A percentile compares a stretch with the other conserved stretches of the same genome.
Conservation (phyloP, 2,797 vertebrate genomes). For the Microchirus variegatus region DNA sequence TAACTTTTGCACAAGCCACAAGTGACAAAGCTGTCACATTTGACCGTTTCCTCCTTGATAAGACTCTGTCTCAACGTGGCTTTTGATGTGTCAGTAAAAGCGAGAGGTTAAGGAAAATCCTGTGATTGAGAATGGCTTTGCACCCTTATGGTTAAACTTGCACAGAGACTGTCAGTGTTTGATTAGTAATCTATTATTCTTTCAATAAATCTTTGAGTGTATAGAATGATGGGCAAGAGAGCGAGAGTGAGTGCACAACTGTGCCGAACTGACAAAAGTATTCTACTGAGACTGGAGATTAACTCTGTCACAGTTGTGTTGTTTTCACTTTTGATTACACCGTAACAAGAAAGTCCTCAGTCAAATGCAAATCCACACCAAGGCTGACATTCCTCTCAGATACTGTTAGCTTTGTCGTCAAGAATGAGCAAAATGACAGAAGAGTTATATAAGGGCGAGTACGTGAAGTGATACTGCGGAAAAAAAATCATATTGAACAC, state of each 20-base stretch:
- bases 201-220: constrained; percentile 51
- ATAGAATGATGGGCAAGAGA: constrained; percentile 26
- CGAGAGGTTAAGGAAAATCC: constrained; percentile 49
- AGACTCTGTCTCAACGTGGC: constrained; percentile 40
- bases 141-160: constrained; percentile 55
- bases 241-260: constrained; percentile 26
- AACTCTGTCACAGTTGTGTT: not conserved
- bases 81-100: constrained; percentile 58
- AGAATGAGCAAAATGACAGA: constrained; percentile 12
- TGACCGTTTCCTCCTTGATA: constrained; percentile 8
- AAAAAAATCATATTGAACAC: constrained; percentile 12
- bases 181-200: constrained; percentile 55
- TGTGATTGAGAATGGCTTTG: constrained; percentile 58
- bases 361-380: constrained; percentile 1
- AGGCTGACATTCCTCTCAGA: constrained; percentile 15
- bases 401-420: constrained; percentile 17
- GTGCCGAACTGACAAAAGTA: constrained; percentile 22
- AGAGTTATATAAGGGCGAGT: constrained; percentile 19
- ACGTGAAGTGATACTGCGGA: constrained; percentile 11
- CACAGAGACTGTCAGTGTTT: constrained; percentile 49
- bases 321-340: constrained; percentile 8
- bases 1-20: constrained; percentile 28
- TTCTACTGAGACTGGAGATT: not conserved
- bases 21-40: constrained; percentile 14
- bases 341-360: not conserved